Evolutionary conservation across 2,888 invertebrate genomes (phyloP), one percentile per base, ranked within the genome.

Genomic region (Noctua janthe): DNA sequence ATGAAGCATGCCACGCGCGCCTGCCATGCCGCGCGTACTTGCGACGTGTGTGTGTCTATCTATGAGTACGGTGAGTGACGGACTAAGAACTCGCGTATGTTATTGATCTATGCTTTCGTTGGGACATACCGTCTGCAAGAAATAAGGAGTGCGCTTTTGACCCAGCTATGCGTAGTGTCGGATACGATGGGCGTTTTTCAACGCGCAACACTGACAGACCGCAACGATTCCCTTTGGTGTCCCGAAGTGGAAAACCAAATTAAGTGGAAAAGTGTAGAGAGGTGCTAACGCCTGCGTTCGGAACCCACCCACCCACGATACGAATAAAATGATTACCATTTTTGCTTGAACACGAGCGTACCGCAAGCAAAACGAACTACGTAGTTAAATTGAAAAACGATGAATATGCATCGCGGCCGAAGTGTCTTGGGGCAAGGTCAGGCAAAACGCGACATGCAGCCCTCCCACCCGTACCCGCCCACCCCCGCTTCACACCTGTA

Each of bases 1-100:
- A 83, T 71, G 76, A 76, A 74, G 84, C 84, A 80, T 72, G 83
- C 84, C 83, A n/a, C 17, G 86, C 89, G 85, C 11, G 83, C 85
- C 84, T 35, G 59, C 79, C 88, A 83, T 89, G 47, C 81, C 85
- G 78, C 83, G 13, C 81, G 80, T 72, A 35, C 43, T 43, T n/a
- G 54, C 47, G 62, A 23, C 29, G 35, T 64, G n/a, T 23, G 29
- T 47, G 15, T 15, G n/a, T 15, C 47, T 70, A 4, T 70, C 74
- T 23, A 35, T 29, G 59, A 15, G 71, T 35, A 29, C 64, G 20
- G n/a, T 64, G 79, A 80, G 39, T 49, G 71, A 82, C 69, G 81
- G 15, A 69, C 15, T 72, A 15, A 23, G 23, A 71, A 69, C 54
- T 39, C 11, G 67, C 13, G 29, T 20, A 69, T 49, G 59, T 85